Evolutionary conservation across 2,113 vertebrate species (phyloP).

Genomic region (Butorides virescens): DNA sequence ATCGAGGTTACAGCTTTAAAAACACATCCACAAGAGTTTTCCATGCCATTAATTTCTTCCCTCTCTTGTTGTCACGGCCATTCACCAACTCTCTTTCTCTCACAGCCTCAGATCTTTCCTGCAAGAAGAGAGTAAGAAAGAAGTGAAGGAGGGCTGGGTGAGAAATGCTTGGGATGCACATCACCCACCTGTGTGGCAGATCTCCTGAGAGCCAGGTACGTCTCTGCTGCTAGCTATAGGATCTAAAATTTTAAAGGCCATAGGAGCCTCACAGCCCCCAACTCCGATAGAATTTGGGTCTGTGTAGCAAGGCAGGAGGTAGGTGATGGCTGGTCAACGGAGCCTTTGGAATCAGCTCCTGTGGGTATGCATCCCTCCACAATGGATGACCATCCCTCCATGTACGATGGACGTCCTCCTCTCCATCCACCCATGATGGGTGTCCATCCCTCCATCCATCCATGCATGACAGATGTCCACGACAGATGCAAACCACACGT

Average conservation of each 20-base stretch:
- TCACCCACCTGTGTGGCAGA: too few relatives aligned
- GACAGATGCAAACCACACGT: fast-evolving
- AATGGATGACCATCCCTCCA: neutral
- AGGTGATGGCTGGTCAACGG: neutral
- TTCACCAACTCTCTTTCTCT: neutral
- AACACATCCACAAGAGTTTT: neutral
- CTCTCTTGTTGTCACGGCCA: neutral
- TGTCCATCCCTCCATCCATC: neutral
- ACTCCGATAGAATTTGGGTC: neutral
- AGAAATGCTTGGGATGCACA: neutral
- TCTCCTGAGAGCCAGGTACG: neutral
- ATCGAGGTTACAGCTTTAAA: neutral
- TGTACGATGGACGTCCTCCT: neutral
- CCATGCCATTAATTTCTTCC: neutral
- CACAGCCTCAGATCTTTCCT: neutral
- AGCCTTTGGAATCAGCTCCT: neutral
- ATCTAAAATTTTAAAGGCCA: neutral
- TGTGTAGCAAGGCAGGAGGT: neutral
- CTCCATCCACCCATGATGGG: neutral
- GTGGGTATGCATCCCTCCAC: neutral
- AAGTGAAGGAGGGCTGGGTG: neutral
- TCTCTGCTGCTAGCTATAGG: neutral
- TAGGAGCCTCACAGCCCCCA: neutral
- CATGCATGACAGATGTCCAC: fast-evolving
- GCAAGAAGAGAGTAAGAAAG: neutral